Base-by-base conservation (phyloP, 2,113 vertebrate species). In the Tiliqua scincoides region DNA sequence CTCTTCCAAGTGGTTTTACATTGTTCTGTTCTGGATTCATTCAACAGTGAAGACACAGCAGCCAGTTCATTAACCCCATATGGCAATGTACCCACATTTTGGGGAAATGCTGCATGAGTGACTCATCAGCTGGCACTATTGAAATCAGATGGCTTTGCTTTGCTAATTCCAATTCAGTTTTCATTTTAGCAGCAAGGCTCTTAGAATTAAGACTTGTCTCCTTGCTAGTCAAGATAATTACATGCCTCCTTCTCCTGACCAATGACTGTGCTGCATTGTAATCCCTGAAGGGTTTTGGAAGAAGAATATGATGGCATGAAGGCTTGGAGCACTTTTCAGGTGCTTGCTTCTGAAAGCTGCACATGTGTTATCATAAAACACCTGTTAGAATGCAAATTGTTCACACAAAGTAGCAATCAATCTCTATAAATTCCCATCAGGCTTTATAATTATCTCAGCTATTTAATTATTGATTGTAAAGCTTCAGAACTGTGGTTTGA, bases 381-480 rank as follows among this genome's bases (percentile, higher is more conserved):
- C 79, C 67, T 1, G 5, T 91, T 89, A 89, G 83, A 92, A 88
- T 78, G 86, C 32, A 89, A 90, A 92, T 92, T 63, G 78, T 77
- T 90, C 30, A 90, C 92, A 87, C 81, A 92, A 90, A 89, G 73
- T 82, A 90, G 83, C 73, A 86, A 0, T 40, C 89, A 32, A 57
- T 83, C 71, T 91, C 84, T 91, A 67, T 91, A 88, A 88, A 86
- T 92, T 93, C 88, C 74, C 77, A 37, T 65, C 76, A 0, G 43
- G 59, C 32, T 74, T 77, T 88, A 43, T 90, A 93, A 92, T 93
- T 91, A 86, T 88, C 71, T 67, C 85, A 77, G 27, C 67, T 91
- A 70, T 72, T 92, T 87, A 93, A 93, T 94, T 93, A 89, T 89
- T 89, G 68, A 89, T 91, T 91, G 88, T 87, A 85, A 92, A 30